Evolutionary conservation across 2,797 vertebrate genomes (phyloP).

Genomic region (Pseudopleuronectes americanus): DNA sequence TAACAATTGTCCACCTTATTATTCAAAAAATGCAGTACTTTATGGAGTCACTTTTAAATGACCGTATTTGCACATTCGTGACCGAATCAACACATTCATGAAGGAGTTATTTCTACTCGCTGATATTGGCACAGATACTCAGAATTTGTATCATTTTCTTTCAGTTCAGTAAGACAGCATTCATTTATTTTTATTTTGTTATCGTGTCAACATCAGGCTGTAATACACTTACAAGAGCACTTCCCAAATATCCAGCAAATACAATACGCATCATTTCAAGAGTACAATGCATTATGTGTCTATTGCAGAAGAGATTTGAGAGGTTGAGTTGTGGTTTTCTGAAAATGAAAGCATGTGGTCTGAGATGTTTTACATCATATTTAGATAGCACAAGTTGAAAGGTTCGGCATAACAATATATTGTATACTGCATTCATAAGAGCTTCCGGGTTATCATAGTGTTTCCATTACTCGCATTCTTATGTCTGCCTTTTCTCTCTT

Average conservation of each 20-base stretch:
- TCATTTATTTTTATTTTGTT: constrained; percentile 40
- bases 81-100: too few relatives aligned
- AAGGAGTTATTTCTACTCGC: too few relatives aligned
- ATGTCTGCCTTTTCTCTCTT: constrained; percentile 12
- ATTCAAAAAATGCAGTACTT: too few relatives aligned
- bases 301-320: constrained; percentile 39
- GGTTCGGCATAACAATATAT: constrained; percentile 31
- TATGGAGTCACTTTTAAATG: too few relatives aligned
- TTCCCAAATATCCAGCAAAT: constrained; percentile 46
- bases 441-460: constrained; percentile 40
- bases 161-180: constrained; percentile 34
- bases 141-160: constrained; percentile 11
- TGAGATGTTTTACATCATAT: constrained; percentile 50
- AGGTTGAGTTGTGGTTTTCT: constrained; percentile 28
- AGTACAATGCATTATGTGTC: constrained; percentile 44
- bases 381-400: constrained; percentile 42
- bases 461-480: constrained; percentile 21
- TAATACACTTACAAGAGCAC: constrained; percentile 39
- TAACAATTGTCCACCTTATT: background rate
- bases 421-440: constrained; percentile 26
- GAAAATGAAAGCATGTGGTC: constrained; percentile 43
- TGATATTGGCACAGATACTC: background rate
- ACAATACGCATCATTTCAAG: constrained; percentile 38
- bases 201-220: constrained; percentile 45
- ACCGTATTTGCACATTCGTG: too few relatives aligned